These are phyloP conservation scores for Porites rus DNA, from an alignment of 92 coral and sea anemone species.

Conservation along the genomic window DNA sequence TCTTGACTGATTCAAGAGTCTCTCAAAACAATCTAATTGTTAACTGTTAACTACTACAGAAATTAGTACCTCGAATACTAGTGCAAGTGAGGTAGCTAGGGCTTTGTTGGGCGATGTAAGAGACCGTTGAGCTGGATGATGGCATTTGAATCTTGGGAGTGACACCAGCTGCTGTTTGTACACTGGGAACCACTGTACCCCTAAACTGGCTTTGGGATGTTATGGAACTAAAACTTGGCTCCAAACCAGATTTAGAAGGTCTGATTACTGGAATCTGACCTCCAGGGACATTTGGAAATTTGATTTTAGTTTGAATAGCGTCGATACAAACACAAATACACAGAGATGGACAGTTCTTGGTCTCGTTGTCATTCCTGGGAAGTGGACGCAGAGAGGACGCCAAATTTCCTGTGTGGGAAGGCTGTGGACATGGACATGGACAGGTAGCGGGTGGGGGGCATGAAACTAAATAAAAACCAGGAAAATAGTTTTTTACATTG, in stretches of 20 bases:
- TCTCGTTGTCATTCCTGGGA: background rate
- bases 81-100: background rate
- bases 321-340: constrained; percentile 35
- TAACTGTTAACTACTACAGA: background rate
- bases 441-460: constrained; percentile 29
- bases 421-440: constrained; percentile 43
- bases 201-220: background rate
- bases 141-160: constrained; percentile 13
- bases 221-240: background rate
- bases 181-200: background rate
- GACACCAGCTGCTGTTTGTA: background rate
- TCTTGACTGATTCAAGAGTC: too few relatives aligned
- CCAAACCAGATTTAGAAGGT: background rate
- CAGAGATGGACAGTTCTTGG: constrained; percentile 1
- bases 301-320: background rate
- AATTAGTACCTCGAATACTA: background rate
- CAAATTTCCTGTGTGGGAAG: constrained; percentile 12
- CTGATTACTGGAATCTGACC: background rate
- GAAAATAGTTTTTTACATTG: too few relatives aligned
- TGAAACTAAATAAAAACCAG: background rate
- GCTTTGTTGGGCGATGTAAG: background rate
- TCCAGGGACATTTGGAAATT: background rate
- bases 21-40: too few relatives aligned
- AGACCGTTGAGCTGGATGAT: background rate
- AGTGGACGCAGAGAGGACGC: constrained; percentile 13